phyloP scores from a whole-genome alignment of 2,888 invertebrate species.

The Tigriopus californicus region DNA sequence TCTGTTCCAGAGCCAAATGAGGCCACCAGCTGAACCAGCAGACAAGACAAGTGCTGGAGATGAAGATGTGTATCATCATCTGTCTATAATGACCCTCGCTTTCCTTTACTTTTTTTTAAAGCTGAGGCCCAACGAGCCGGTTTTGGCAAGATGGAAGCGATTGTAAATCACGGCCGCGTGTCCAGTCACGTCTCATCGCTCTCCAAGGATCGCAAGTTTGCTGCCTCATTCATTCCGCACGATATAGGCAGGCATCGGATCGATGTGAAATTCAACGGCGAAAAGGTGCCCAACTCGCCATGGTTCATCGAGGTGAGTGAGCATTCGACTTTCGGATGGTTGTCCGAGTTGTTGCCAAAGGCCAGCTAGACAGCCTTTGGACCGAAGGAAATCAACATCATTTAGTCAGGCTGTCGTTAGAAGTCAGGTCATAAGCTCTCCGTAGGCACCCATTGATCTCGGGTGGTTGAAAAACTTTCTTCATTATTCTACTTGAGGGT shows the following conservation, averaged over 20 bases:
- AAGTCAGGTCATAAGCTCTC: no score
- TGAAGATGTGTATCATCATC: neutral
- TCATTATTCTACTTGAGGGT: no score
- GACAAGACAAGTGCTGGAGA: neutral
- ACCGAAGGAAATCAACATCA: neutral
- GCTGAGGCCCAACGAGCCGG: constrained; percentile 92
- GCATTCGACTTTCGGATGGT: no score
- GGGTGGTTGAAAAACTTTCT: no score
- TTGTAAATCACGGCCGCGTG: constrained; percentile 84
- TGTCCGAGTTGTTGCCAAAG: no score
- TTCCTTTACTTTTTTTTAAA: constrained; percentile 27
- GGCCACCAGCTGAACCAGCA: neutral
- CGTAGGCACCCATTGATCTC: no score
- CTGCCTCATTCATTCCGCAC: constrained; percentile 82
- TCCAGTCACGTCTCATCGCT: constrained; percentile 80
- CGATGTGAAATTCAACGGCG: constrained; percentile 83
- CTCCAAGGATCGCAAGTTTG: constrained; percentile 49
- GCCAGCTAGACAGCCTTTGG: no score
- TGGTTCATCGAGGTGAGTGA: constrained; percentile 13
- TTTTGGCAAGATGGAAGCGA: constrained; percentile 82
- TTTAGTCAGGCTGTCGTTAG: neutral
- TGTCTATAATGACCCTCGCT: neutral
- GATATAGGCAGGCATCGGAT: constrained; percentile 66
- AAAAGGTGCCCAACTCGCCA: constrained; percentile 43
- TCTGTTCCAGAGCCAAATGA: no score